A percentile compares a stretch with the other conserved stretches of the same genome.
phyloP scores from a whole-genome alignment of 2,113 vertebrate species.

The Gymnorhina tibicen region DNA sequence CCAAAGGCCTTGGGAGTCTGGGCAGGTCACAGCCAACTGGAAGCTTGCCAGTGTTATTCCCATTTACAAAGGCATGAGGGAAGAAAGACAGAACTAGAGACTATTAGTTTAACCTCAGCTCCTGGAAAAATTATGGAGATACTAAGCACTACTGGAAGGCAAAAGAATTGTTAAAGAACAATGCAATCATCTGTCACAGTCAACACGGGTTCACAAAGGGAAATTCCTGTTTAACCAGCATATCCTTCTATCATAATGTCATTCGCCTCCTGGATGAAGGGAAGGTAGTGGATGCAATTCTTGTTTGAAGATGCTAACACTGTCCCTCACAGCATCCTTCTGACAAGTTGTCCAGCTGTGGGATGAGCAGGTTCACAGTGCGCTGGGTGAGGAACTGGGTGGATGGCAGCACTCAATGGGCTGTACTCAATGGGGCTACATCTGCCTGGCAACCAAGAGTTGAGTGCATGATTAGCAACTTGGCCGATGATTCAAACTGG shows the following conservation, averaged over 20 bases:
- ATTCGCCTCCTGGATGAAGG: not conserved
- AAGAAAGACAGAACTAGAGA: not conserved
- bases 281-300: not conserved
- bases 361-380: not conserved
- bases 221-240: not conserved
- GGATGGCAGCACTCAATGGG: not conserved
- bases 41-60: not conserved
- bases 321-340: not conserved
- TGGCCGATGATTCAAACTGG: not conserved
- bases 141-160: not conserved
- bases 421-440: not conserved
- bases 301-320: not conserved
- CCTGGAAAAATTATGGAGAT: not conserved
- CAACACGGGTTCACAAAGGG: accelerated
- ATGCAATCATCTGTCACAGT: not conserved
- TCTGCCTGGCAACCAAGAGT: too few species aligned
- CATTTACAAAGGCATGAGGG: accelerated
- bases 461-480: not conserved
- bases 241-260: not conserved
- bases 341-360: not conserved
- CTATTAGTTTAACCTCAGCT: not conserved
- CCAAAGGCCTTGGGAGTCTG: not conserved
- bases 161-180: not conserved
- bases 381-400: not conserved
- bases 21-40: not conserved